Percentiles rank a stretch among this genome's conserved stretches.
Evolutionary conservation across 2,113 vertebrate genomes (phyloP).

Genomic region (Rhinogobius similis): DNA sequence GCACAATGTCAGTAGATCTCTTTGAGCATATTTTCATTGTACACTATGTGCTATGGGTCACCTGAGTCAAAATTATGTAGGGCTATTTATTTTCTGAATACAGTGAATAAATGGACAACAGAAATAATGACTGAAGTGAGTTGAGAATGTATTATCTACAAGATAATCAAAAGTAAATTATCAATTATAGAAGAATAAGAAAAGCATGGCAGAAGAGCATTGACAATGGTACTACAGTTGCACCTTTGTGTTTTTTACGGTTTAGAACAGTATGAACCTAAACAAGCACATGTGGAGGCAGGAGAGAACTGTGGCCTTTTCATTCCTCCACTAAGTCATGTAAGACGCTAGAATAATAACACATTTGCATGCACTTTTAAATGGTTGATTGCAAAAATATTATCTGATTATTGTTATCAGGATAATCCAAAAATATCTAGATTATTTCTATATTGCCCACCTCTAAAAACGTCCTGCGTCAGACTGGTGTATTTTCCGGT

Average conservation of each 20-base stretch:
- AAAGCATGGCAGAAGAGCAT: no score
- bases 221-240: no score
- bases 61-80: neutral
- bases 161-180: no score
- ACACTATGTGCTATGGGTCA: neutral
- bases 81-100: neutral
- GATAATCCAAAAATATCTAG: neutral
- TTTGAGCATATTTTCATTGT: neutral
- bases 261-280: no score
- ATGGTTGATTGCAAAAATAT: neutral
- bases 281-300: no score
- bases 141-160: no score
- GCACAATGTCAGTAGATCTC: neutral
- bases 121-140: no score
- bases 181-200: no score
- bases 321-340: neutral
- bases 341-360: no score
- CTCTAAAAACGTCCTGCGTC: conserved; percentile 23
- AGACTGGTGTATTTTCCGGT: conserved; percentile 63
- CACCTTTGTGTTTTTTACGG: no score
- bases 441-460: conserved; percentile 44
- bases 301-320: neutral
- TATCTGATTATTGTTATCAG: neutral
- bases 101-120: neutral
- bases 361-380: no score